Evolutionary conservation across 2,888 invertebrate species (phyloP), one percentile per base, ranked within the genome.

Genomic region (Sphaerolaimus hirsutus): DNA sequence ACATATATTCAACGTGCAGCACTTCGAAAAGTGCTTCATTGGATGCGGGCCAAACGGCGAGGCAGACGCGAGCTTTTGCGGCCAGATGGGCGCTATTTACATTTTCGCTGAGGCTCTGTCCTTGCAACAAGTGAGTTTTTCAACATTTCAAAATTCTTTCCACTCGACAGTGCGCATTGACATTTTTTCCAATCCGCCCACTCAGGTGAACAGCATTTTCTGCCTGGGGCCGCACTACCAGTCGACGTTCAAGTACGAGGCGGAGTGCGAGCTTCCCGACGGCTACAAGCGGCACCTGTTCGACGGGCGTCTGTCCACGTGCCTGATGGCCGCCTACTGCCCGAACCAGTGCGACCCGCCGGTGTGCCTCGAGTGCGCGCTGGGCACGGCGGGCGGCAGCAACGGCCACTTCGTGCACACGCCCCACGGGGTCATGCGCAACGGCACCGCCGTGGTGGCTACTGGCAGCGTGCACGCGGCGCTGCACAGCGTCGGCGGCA

Each of bases 181-280:
- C 91, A 97, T 69, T n/a, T n/a, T n/a, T n/a, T n/a, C n/a, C n/a
- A n/a, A n/a, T n/a, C n/a, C n/a, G n/a, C n/a, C n/a, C n/a, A n/a
- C n/a, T n/a, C n/a, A n/a, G n/a, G 86, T 97, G 58, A 86, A 87
- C 71, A 89, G 91, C 56, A 86, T 99, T 78, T 89, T 89, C 70
- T 76, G 89, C 57, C 75, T 99, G 60, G 97, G 97, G 50, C 89
- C 97, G 53, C 87, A 86, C 58, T 99, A 99, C 72, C 77, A 93
- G 87, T 89, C 89, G 74, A 91, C 93, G 72, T 97, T 93, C 75
- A 80, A 91, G 68, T 93, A 93, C 74, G 93, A 93, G 75, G 91
- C 89, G 74, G 97, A 93, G 75, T 89, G 86, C 74, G 81, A 83
- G 74, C 76, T 91, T 66, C 84, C 86, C 70, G 91, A 91, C 73